phyloP scores from a whole-genome alignment of 37 sponge, comb jelly and placozoan genomes.

The Beroe ovata region DNA sequence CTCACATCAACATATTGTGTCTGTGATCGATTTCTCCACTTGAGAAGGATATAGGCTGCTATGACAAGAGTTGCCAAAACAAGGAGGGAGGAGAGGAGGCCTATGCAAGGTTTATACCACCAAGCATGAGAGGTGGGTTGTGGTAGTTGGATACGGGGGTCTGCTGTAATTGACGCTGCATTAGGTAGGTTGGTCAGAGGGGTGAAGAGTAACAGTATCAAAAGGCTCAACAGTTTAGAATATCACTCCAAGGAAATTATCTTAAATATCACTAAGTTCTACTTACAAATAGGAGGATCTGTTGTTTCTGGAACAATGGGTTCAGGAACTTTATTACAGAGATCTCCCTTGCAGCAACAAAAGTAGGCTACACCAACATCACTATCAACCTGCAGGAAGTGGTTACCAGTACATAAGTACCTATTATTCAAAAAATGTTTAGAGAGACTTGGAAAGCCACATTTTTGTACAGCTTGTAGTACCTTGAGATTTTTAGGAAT shows the following conservation, averaged over 20 bases:
- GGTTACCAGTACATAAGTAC: too few species aligned
- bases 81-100: constrained; percentile 22
- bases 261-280: background rate
- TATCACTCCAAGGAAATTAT: background rate
- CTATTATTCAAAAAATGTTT: too few species aligned
- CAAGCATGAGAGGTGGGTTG: constrained; percentile 1
- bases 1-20: background rate
- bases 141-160: constrained; percentile 28
- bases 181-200: background rate
- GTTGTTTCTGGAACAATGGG: background rate
- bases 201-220: background rate
- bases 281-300: constrained; percentile 50
- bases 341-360: constrained; percentile 54
- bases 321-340: constrained; percentile 47
- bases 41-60: constrained; percentile 6
- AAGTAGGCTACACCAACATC: background rate
- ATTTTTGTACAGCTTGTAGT: too few species aligned
- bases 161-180: constrained; percentile 11
- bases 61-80: constrained; percentile 5
- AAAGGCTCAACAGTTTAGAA: background rate
- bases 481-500: constrained; percentile 31
- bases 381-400: background rate
- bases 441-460: too few species aligned
- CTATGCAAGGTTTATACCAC: constrained; percentile 32
- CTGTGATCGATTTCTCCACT: background rate